Evolutionary conservation across 2,888 invertebrate genomes (phyloP).

Genomic region (Metacarcinus magister): DNA sequence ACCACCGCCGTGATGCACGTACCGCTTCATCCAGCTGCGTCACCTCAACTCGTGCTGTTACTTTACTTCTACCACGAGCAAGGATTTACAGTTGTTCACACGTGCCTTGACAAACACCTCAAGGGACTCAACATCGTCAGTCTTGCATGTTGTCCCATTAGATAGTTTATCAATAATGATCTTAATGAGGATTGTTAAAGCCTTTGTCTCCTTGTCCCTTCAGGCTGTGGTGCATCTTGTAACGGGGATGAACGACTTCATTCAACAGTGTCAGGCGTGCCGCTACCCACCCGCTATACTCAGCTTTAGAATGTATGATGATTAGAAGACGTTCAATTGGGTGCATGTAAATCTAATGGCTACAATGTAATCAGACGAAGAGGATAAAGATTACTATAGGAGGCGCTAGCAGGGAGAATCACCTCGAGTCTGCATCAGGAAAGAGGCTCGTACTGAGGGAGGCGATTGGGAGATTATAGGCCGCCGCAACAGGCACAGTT

Average conservation of each 20-base stretch:
- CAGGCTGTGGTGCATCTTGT: neutral
- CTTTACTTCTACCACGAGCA: no score
- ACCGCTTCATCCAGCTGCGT: neutral
- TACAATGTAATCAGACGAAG: neutral
- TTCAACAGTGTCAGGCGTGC: no score
- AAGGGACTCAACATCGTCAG: neutral
- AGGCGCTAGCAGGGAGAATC: neutral
- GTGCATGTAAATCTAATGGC: neutral
- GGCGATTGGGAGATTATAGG: neutral
- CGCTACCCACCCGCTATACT: neutral
- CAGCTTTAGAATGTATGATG: neutral
- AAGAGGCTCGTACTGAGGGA: neutral
- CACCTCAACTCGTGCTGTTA: neutral
- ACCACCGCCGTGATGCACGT: no score
- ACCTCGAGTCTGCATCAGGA: neutral
- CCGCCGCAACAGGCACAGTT: neutral
- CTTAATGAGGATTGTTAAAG: no score
- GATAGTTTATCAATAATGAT: neutral
- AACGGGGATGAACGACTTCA: no score
- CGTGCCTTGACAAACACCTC: neutral
- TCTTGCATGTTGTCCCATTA: neutral
- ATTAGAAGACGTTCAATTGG: slow-evolving; percentile 26
- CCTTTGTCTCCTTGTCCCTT: neutral
- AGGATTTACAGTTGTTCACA: neutral
- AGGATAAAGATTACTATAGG: neutral